Conservation (phyloP, 2,113 vertebrate genomes). For the Anguilla rostrata region DNA sequence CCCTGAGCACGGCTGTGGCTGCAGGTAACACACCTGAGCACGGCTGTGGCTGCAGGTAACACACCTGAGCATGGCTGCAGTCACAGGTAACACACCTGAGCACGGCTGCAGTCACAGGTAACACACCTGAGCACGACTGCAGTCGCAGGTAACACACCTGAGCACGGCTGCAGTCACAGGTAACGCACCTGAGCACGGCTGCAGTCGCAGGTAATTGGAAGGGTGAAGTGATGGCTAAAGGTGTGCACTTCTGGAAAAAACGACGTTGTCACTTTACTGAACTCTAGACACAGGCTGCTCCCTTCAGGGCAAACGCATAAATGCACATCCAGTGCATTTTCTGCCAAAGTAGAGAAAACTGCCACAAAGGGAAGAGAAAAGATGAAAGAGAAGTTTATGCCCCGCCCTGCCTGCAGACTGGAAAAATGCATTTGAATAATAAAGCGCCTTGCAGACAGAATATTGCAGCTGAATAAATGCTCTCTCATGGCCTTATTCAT, state of each 20-base stretch:
- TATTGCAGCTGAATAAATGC: not conserved
- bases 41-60: no score
- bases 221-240: no score
- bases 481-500: not conserved
- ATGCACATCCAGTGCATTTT: not conserved
- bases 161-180: no score
- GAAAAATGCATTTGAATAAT: not conserved
- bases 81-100: no score
- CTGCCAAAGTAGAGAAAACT: not conserved
- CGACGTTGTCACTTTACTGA: not conserved
- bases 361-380: not conserved
- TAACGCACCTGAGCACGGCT: no score
- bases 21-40: no score
- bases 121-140: no score
- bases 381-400: not conserved
- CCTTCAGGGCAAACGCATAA: not conserved
- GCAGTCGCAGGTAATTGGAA: no score
- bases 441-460: not conserved
- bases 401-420: not conserved
- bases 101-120: no score
- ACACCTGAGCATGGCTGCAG: no score
- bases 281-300: not conserved
- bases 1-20: no score
- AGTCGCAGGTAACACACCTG: no score
- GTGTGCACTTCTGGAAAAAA: not conserved